phyloP scores from a whole-genome alignment of 1,140 invertebrate species.

The Apocrypta bakeri region DNA sequence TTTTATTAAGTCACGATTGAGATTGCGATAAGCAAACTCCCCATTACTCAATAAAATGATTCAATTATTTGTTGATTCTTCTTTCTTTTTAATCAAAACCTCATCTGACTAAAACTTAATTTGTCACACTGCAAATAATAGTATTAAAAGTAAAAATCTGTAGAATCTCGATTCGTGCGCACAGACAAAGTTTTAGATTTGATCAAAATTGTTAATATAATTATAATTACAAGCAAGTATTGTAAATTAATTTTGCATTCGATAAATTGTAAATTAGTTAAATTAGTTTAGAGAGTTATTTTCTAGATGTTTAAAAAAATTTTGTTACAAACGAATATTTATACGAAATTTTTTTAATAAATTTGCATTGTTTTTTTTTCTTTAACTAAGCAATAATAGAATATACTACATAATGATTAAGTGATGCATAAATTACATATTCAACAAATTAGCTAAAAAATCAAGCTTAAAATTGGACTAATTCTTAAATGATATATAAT shows the following conservation, averaged over 20 bases:
- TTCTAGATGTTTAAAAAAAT: neutral
- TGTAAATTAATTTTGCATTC: neutral
- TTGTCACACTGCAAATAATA: slow-evolving; percentile 28
- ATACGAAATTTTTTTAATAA: slow-evolving; percentile 28
- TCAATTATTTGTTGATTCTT: neutral
- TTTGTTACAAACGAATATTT: slow-evolving; percentile 29
- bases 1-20: slow-evolving; percentile 43
- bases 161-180: slow-evolving; percentile 24
- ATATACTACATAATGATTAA: slow-evolving; percentile 43
- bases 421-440: slow-evolving; percentile 18
- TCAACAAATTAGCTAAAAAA: slow-evolving; percentile 38
- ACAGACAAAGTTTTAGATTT: slow-evolving; percentile 11
- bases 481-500: slow-evolving; percentile 27
- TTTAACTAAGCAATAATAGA: slow-evolving; percentile 31
- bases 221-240: no score
- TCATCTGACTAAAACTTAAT: slow-evolving; percentile 22
- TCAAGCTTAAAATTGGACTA: slow-evolving; percentile 18
- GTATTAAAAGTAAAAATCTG: slow-evolving; percentile 22
- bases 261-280: neutral
- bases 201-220: slow-evolving; percentile 6
- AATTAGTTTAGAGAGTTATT: slow-evolving; percentile 16
- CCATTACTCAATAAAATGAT: slow-evolving; percentile 32
- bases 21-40: slow-evolving; percentile 37
- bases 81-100: neutral
- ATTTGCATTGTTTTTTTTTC: slow-evolving; percentile 39